Percentiles rank a stretch among this genome's conserved stretches.
Evolutionary conservation across 2,797 vertebrate species (phyloP).

Genomic region (Parauchenoglanis ngamensis): DNA sequence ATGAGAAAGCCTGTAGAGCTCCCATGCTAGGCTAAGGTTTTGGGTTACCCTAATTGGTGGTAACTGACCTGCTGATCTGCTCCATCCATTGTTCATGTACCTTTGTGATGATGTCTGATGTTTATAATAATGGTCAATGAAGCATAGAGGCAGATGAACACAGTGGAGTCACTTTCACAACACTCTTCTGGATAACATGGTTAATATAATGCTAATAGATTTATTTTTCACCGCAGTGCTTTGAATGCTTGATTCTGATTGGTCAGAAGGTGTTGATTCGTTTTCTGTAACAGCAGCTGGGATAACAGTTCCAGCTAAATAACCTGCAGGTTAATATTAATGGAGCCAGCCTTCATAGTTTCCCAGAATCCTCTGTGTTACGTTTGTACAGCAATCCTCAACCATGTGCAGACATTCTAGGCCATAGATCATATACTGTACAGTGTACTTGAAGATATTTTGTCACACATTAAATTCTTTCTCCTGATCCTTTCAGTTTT

Average conservation of each 20-base stretch:
- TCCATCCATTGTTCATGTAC: constrained; percentile 67
- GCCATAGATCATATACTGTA: too few relatives aligned
- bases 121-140: constrained; percentile 65
- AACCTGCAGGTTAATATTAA: neutral
- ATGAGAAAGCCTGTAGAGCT: constrained; percentile 1
- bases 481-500: too few relatives aligned
- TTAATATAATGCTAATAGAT: neutral
- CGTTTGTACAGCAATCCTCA: too few relatives aligned
- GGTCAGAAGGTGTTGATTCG: neutral
- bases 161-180: constrained; percentile 29
- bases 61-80: constrained; percentile 71
- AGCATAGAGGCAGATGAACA: constrained; percentile 45
- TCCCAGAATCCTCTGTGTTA: too few relatives aligned
- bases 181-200: neutral
- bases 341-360: too few relatives aligned
- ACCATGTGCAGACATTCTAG: too few relatives aligned
- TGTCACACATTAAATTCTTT: too few relatives aligned
- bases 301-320: neutral
- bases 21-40: constrained; percentile 42
- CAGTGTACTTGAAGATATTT: too few relatives aligned
- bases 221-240: neutral
- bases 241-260: neutral
- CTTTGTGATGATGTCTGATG: constrained; percentile 59
- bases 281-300: neutral
- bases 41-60: constrained; percentile 69